Evolutionary conservation across 2,888 invertebrate genomes (phyloP).

Genomic region (Pterostichus madidus): DNA sequence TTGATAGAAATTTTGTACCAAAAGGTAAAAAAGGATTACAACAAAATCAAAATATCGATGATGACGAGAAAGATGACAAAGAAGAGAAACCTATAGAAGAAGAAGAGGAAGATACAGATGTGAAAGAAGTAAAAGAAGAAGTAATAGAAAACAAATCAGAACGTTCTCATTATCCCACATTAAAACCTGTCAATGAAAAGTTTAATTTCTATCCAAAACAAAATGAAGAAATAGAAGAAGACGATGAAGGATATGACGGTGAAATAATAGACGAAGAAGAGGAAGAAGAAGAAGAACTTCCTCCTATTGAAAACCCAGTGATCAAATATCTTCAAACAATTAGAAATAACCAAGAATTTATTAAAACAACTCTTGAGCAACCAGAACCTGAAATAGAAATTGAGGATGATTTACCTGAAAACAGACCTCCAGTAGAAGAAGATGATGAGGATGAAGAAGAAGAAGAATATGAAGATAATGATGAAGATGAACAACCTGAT

Average conservation of each 20-base stretch:
- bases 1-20: constrained; percentile 63
- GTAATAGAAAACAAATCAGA: constrained; percentile 20
- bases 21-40: constrained; percentile 50
- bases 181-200: constrained; percentile 44
- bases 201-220: constrained; percentile 16
- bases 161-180: constrained; percentile 43
- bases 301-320: constrained; percentile 40
- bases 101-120: constrained; percentile 31
- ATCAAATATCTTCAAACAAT: constrained; percentile 58
- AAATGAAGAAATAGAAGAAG: constrained; percentile 61
- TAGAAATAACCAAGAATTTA: constrained; percentile 66
- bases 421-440: constrained; percentile 62
- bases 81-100: constrained; percentile 50
- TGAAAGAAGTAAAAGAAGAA: constrained; percentile 25
- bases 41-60: constrained; percentile 26
- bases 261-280: constrained; percentile 61
- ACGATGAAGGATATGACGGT: constrained; percentile 68
- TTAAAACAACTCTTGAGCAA: constrained; percentile 48
- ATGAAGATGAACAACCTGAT: constrained; percentile 65
- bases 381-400: constrained; percentile 42
- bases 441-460: constrained; percentile 63
- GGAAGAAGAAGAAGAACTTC: constrained; percentile 40
- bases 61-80: constrained; percentile 40
- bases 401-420: constrained; percentile 62
- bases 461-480: constrained; percentile 65